Base-by-base conservation (phyloP, 2,888 invertebrate species). In the Eilema depressum region DNA sequence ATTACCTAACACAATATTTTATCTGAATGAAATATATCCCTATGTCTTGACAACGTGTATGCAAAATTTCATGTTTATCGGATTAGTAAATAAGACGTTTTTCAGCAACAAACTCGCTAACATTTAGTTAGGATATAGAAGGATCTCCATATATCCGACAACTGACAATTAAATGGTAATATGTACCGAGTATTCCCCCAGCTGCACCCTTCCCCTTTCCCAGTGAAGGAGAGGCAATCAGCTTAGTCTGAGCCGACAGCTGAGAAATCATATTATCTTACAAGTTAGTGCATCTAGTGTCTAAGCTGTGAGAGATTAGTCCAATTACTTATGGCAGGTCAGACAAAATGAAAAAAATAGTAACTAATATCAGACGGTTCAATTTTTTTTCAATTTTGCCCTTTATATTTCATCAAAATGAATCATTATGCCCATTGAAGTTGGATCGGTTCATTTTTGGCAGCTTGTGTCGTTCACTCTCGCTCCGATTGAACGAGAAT, bases 121-220 rank as follows among this genome's bases (percentile, higher is more conserved):
- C 37, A 10, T 61, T 30, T 10, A 33, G 26, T 26, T 26, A 25
- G 14, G 7, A 59, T 56, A 66, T 14, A 25, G 14, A 14, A 28
- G 33, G 12, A 57, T 20, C 56, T 57, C 7, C 26, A 10, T 12
- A 65, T 4, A 65, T 59, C 23, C 25, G 28, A 66, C 65, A 66
- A 20, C 41, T 26, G 14, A 65, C 65, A 60, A 66, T 66, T 41
- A 59, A 66, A 59, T 60, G 60, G n/a, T 59, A 66, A 59, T 66
- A 12, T 59, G 37, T 59, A 30, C 57, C 37, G 66, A 37, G 33
- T 37, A 41, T 66, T 7, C 30, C n/a, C 56, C 26, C 60, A n/a
- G n/a, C n/a, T n/a, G n/a, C 30, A 10, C 17, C 5, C n/a, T n/a
- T 30, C 56, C 12, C 11, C 12, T 17, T 5, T 26, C 20, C 12